Evolutionary conservation across 2,888 invertebrate species (phyloP), one percentile per base, ranked within the genome.

Genomic region (Atherix ibis): DNA sequence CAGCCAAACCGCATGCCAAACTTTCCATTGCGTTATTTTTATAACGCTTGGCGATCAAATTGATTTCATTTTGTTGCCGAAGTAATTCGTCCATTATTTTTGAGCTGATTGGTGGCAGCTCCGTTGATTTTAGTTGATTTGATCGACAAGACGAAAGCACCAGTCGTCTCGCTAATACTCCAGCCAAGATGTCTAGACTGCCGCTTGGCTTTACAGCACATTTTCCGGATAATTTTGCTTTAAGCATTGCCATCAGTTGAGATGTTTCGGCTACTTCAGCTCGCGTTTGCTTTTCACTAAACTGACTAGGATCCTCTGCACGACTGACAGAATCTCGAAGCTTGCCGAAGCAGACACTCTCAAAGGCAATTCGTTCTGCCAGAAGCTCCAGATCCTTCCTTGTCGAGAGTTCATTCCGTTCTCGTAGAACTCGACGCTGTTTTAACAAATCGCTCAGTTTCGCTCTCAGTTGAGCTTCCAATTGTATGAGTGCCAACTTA

Each of bases 311-410:
- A 41, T 68, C 68, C 45, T 69, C 66, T 15, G 68, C 66, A 26
- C 69, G 65, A 37, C 66, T 64, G 32, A 77, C 63, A 31, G 77
- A 76, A 53, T 77, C 75, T 45, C 74, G 71, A 42, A 79, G 70
- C 48, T 74, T 66, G 40, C 72, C 68, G 38, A 79, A 69, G 37
- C 79, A 66, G 16, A 82, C 73, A 37, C 79, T 76, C 60, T 85
- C 83, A 53, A 76, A 83, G 1, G 84, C 82, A 14, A 84, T 65
- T 50, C 82, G 76, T 56, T 84, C 83, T 2, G 83, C 82, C 35
- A 82, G 60, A 35, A 83, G 65, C 48, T 78, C 74, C 42, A 79
- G 59, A 50, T 73, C 74, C 42, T 73, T 73, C 30, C 70, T 67
- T 38, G 70, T 70, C 34, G 78, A 75, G 42, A 81, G 64, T 48